Conservation (phyloP, 2,888 invertebrate genomes). For the Drosophila pegasa region DNA sequence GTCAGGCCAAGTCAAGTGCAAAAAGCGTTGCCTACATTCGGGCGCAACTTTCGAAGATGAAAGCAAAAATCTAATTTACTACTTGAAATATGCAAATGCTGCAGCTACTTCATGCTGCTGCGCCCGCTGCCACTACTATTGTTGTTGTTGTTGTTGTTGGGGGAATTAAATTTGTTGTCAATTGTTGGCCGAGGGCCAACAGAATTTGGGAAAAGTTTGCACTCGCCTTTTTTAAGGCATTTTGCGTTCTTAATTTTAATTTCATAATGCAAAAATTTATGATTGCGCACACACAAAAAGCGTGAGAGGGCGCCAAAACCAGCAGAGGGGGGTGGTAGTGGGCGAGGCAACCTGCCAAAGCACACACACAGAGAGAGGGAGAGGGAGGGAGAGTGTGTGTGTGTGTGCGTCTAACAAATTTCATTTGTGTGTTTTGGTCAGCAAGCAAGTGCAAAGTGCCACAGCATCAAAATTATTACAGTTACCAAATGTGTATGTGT, state of each 20-base stretch:
- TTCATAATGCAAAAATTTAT: constrained; percentile 63
- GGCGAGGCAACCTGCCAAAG: neutral
- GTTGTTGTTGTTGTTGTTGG: constrained; percentile 12
- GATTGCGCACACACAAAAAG: constrained; percentile 36
- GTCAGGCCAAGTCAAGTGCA: neutral
- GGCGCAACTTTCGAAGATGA: constrained; percentile 42
- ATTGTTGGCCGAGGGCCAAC: constrained; percentile 52
- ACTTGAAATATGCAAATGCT: constrained; percentile 61
- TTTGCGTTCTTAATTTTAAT: constrained; percentile 60
- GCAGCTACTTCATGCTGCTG: constrained; percentile 13
- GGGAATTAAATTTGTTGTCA: constrained; percentile 53
- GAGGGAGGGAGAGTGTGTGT: too few relatives aligned
- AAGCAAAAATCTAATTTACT: constrained; percentile 60
- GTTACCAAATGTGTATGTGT: neutral
- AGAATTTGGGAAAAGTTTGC: constrained; percentile 46
- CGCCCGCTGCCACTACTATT: constrained; percentile 7
- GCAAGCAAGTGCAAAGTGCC: constrained; percentile 38
- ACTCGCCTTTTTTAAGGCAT: constrained; percentile 36
- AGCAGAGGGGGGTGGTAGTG: neutral
- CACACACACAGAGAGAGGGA: neutral
- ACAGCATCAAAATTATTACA: constrained; percentile 26
- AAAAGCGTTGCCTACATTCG: constrained; percentile 35
- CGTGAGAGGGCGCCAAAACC: neutral
- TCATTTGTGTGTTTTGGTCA: constrained; percentile 47
- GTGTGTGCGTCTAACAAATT: constrained; percentile 30